phyloP scores from a whole-genome alignment of 1,140 invertebrate genomes.

The Monochamus saltuarius region DNA sequence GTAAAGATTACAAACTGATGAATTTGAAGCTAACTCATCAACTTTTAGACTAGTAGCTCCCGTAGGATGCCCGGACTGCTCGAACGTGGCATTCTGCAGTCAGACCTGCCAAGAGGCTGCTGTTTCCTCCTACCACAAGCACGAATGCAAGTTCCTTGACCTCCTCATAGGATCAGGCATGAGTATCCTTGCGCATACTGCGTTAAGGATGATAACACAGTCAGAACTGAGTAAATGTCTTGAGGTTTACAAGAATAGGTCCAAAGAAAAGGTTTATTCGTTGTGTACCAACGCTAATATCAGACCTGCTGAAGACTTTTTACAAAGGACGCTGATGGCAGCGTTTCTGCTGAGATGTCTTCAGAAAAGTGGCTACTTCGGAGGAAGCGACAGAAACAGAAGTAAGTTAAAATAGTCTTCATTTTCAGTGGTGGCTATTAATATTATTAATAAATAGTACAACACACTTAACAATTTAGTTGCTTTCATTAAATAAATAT shows the following conservation, averaged over 20 bases:
- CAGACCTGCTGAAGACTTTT: slow-evolving; percentile 68
- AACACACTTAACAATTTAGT: too few species aligned
- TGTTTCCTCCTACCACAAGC: slow-evolving; percentile 70
- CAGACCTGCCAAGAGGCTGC: slow-evolving; percentile 67
- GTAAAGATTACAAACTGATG: not conserved
- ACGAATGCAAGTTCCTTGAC: slow-evolving; percentile 78
- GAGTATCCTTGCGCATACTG: slow-evolving; percentile 74
- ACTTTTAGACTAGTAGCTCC: slow-evolving; percentile 58
- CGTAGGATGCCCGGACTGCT: slow-evolving; percentile 74
- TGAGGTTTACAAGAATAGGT: slow-evolving; percentile 55
- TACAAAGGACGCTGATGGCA: slow-evolving; percentile 76
- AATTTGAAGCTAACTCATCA: slow-evolving; percentile 7
- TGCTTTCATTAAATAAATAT: too few species aligned
- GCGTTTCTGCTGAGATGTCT: slow-evolving; percentile 74
- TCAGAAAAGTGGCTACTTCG: slow-evolving; percentile 64
- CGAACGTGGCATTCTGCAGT: slow-evolving; percentile 75
- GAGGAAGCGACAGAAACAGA: not conserved
- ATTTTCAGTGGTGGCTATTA: too few species aligned
- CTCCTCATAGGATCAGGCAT: slow-evolving; percentile 78
- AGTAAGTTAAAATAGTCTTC: not conserved
- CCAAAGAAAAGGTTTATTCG: slow-evolving; percentile 55
- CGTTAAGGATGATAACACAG: slow-evolving; percentile 74
- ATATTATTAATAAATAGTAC: too few species aligned
- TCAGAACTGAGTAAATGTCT: slow-evolving; percentile 56
- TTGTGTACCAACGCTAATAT: slow-evolving; percentile 69